Evolutionary conservation across 2,797 vertebrate species (phyloP).

Genomic region (Labroides dimidiatus): DNA sequence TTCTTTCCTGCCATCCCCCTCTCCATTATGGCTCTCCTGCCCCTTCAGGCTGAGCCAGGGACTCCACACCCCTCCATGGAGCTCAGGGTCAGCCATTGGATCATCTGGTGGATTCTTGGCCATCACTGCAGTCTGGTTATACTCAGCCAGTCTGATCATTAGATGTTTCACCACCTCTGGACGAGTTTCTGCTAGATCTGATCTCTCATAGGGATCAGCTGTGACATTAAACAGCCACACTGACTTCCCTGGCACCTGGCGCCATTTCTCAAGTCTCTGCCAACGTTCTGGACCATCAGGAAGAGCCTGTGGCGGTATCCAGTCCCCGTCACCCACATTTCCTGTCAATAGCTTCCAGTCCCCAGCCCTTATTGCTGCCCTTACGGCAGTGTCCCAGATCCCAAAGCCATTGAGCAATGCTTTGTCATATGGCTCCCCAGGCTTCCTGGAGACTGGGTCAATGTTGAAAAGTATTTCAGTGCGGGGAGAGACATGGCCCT

Average conservation of each 20-base stretch:
- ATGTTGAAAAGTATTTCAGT: slow-evolving; percentile 97
- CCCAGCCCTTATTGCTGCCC: slow-evolving; percentile 90
- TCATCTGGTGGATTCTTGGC: slow-evolving; percentile 91
- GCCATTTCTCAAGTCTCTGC: slow-evolving; percentile 87
- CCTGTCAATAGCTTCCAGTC: slow-evolving; percentile 96
- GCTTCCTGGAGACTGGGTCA: slow-evolving; percentile 92
- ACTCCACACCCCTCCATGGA: slow-evolving; percentile 92
- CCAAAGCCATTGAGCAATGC: slow-evolving; percentile 89
- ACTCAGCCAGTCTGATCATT: slow-evolving; percentile 87
- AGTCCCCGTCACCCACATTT: slow-evolving; percentile 92
- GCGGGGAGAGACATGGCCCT: slow-evolving; percentile 88
- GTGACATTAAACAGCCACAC: slow-evolving; percentile 95
- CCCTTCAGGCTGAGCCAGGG: slow-evolving; percentile 88
- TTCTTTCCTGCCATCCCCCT: slow-evolving; percentile 32
- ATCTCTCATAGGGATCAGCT: slow-evolving; percentile 91
- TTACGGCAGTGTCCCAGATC: slow-evolving; percentile 95
- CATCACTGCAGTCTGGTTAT: slow-evolving; percentile 90
- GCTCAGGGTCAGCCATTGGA: slow-evolving; percentile 91
- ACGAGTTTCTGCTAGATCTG: slow-evolving; percentile 85
- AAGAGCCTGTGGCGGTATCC: slow-evolving; percentile 91
- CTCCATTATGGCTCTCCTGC: slow-evolving; percentile 59
- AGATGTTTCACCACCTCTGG: slow-evolving; percentile 91
- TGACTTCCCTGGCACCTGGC: slow-evolving; percentile 86
- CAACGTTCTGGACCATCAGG: slow-evolving; percentile 85
- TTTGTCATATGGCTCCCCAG: slow-evolving; percentile 81